phyloP scores from a whole-genome alignment of 2,888 invertebrate species.

The Leptothorax acervorum region DNA sequence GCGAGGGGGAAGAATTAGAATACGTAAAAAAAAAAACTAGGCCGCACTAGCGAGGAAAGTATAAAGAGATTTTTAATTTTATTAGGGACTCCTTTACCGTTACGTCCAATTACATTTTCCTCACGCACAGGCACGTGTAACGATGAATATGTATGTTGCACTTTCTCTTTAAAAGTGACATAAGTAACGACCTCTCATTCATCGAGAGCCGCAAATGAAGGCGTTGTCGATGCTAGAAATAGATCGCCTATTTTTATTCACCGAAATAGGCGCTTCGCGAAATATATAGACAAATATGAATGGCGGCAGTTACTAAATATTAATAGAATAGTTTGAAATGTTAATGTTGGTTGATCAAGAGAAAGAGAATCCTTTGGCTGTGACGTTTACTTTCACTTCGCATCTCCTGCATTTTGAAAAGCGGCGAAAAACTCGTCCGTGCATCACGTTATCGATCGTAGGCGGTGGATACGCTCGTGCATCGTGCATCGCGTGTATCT shows the following conservation, averaged over 20 bases:
- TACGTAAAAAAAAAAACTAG: not conserved
- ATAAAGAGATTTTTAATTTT: not conserved
- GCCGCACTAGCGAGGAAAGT: not conserved
- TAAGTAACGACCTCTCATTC: not conserved
- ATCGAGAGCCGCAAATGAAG: not conserved
- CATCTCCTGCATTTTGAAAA: not conserved
- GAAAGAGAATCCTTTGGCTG: too few species aligned
- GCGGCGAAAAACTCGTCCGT: conserved; percentile 2
- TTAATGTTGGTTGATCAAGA: not conserved
- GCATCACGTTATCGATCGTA: conserved; percentile 21
- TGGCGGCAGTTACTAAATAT: not conserved
- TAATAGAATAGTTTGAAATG: not conserved
- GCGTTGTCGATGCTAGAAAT: not conserved
- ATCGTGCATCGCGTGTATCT: conserved; percentile 21
- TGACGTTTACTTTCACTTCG: conserved; percentile 6
- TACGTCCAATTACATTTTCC: not conserved
- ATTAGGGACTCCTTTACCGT: not conserved
- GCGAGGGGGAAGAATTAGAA: not conserved
- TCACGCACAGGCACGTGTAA: not conserved
- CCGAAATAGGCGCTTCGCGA: not conserved
- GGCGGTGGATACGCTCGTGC: conserved; percentile 4
- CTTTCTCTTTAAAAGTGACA: conserved; percentile 24
- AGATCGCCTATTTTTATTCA: not conserved
- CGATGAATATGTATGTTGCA: not conserved
- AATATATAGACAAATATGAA: not conserved